phyloP scores from a whole-genome alignment of 2,113 vertebrate species.

The Colinus virginianus region DNA sequence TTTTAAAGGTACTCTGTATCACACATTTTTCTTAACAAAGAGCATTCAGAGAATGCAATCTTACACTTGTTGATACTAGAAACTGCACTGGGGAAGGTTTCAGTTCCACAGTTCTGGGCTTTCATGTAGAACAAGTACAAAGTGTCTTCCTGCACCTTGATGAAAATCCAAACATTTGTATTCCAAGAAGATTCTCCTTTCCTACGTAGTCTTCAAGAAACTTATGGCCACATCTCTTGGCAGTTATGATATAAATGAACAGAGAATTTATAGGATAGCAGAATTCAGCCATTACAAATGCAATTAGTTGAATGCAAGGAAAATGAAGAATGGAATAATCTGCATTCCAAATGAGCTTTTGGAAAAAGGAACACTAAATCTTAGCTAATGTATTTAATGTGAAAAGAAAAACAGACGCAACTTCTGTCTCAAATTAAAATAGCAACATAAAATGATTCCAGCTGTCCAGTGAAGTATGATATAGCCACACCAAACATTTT shows the following conservation, averaged over 20 bases:
- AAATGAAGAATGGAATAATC: not conserved
- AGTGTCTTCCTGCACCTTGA: not conserved
- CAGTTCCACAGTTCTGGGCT: not conserved
- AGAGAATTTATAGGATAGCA: not conserved
- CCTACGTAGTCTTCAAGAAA: not conserved
- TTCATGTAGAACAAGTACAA: not conserved
- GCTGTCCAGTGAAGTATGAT: slow-evolving; percentile 19
- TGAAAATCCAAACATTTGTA: not conserved
- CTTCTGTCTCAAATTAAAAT: slow-evolving; percentile 68
- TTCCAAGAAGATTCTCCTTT: not conserved
- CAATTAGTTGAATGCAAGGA: not conserved
- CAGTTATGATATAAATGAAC: not conserved
- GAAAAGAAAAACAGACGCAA: slow-evolving; percentile 39
- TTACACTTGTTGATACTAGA: not conserved
- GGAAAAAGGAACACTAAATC: slow-evolving; percentile 3
- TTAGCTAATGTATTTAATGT: slow-evolving; percentile 56
- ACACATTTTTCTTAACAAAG: not conserved
- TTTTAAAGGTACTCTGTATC: not conserved
- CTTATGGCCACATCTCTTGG: not conserved
- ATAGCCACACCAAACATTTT: slow-evolving; percentile 45
- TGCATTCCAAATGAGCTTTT: slow-evolving; percentile 14
- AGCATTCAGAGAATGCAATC: not conserved
- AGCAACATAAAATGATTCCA: slow-evolving; percentile 60
- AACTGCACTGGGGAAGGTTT: not conserved
- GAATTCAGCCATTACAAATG: not conserved